Evolutionary conservation across 2,797 vertebrate genomes (phyloP).

Genomic region (Enteromius viviparus): DNA sequence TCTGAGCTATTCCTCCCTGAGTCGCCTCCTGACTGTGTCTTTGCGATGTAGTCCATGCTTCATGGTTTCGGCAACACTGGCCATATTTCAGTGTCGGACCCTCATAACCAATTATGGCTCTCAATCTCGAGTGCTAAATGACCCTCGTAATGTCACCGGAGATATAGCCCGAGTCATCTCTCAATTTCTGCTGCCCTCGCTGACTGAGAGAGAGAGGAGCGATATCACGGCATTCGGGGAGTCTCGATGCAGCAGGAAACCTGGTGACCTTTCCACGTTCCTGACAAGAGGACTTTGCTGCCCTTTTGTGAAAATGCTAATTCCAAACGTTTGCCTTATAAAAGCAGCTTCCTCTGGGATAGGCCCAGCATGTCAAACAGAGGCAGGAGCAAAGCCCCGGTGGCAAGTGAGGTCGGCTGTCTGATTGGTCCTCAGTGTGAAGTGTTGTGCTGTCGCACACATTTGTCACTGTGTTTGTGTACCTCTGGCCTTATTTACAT

Average conservation of each 20-base stretch:
- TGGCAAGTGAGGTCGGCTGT: constrained; percentile 60
- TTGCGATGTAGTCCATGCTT: constrained; percentile 35
- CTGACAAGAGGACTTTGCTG: constrained; percentile 75
- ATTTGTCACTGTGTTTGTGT: constrained; percentile 2
- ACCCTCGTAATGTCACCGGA: constrained; percentile 77
- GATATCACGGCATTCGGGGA: constrained; percentile 51
- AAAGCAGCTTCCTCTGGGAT: constrained; percentile 71
- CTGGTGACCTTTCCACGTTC: constrained; percentile 80
- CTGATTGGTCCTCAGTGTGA: constrained; percentile 22
- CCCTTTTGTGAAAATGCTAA: constrained; percentile 80
- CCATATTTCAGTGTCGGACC: constrained; percentile 53
- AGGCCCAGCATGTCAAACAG: constrained; percentile 63
- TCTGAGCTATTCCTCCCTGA: background rate
- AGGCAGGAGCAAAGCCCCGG: constrained; percentile 58
- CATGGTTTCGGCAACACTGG: constrained; percentile 16
- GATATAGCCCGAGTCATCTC: constrained; percentile 71
- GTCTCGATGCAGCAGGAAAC: constrained; percentile 74
- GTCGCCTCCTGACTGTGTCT: constrained; percentile 31
- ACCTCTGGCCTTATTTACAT: constrained; percentile 17
- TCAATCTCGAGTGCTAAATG: constrained; percentile 72
- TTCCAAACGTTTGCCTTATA: constrained; percentile 67
- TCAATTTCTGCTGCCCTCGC: constrained; percentile 70
- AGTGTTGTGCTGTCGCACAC: background rate
- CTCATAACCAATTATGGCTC: constrained; percentile 62
- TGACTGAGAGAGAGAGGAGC: constrained; percentile 60